Conservation (phyloP, 1,140 invertebrate species). For the Acromyrmex charruanus region DNA sequence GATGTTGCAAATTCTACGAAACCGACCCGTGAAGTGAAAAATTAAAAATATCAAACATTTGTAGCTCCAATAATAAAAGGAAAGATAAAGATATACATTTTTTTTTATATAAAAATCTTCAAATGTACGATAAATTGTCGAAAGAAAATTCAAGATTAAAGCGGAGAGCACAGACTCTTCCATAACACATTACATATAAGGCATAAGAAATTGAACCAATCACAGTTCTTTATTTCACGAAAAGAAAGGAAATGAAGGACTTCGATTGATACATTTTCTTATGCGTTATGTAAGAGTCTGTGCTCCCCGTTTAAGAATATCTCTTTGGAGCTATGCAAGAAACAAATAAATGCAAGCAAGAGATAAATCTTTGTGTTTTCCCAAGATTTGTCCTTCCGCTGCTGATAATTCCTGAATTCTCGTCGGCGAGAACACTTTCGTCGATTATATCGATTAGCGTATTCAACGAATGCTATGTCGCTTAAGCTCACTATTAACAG, state of each 20-base stretch:
- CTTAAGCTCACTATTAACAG: constrained; percentile 87
- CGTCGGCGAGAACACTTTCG: constrained; percentile 30
- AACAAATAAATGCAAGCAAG: not conserved
- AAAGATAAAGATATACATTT: not conserved
- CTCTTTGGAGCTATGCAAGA: not conserved
- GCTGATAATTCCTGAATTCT: not conserved
- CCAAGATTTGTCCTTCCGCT: not conserved
- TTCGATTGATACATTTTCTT: too few species aligned
- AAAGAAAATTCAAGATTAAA: not conserved
- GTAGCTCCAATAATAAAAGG: not conserved
- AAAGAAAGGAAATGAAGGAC: too few species aligned
- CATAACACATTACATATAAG: too few species aligned
- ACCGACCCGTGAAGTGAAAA: not conserved
- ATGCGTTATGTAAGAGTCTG: too few species aligned
- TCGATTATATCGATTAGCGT: constrained; percentile 73
- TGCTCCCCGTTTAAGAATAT: not conserved
- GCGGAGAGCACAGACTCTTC: too few species aligned
- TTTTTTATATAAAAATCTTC: not conserved
- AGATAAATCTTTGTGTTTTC: not conserved
- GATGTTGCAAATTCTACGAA: not conserved
- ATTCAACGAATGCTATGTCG: constrained; percentile 82
- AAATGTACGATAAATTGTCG: not conserved
- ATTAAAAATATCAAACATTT: not conserved
- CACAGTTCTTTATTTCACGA: too few species aligned
- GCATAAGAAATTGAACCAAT: too few species aligned